Evolutionary conservation across 35 echinoderm and acorn worm genomes (phyloP).

Genomic region (Heliocidaris erythrogramma): DNA sequence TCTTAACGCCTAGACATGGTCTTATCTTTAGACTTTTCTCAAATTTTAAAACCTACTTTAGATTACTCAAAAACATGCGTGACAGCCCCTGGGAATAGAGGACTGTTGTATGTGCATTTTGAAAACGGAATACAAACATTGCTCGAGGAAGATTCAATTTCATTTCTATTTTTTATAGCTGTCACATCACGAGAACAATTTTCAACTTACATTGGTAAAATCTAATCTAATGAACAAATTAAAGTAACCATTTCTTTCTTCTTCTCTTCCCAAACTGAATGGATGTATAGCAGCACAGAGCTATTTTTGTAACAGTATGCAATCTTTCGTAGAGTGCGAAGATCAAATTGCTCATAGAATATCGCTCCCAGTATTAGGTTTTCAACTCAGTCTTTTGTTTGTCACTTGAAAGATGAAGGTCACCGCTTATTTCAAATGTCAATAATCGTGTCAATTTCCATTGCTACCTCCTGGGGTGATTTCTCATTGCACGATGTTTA

Average conservation of each 20-base stretch:
- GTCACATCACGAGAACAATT: neutral
- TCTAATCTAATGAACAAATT: neutral
- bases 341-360: neutral
- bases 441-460: neutral
- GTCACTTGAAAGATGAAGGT: neutral
- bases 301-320: neutral
- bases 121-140: neutral
- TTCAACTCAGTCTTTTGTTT: conserved; percentile 24
- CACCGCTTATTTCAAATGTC: neutral
- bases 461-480: neutral
- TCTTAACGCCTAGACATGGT: too few relatives aligned
- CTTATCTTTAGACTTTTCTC: too few relatives aligned
- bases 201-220: neutral
- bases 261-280: neutral
- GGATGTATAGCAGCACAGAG: neutral
- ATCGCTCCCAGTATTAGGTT: neutral
- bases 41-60: too few relatives aligned
- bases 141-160: neutral
- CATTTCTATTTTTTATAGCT: neutral
- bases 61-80: too few relatives aligned
- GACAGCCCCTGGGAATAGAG: neutral
- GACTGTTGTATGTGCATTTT: neutral
- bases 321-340: neutral
- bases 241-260: neutral
- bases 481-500: neutral